phyloP scores from a whole-genome alignment of 2,113 vertebrate species.

The Epinephelus fuscoguttatus region DNA sequence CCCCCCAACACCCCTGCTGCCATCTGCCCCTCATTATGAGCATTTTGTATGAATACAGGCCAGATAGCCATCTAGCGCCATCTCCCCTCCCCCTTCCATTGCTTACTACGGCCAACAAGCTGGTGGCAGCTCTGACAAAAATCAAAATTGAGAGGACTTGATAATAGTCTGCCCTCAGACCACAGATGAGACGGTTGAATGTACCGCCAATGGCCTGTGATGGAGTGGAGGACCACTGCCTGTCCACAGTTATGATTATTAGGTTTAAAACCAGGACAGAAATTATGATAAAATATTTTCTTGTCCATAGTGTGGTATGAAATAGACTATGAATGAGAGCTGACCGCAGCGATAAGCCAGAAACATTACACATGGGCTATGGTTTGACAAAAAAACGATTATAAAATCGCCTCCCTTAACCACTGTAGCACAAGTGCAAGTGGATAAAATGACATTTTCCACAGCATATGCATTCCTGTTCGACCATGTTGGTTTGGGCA shows the following conservation, averaged over 20 bases:
- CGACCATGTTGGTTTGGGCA: constrained; percentile 78
- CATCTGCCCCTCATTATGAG: constrained; percentile 79
- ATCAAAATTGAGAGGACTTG: constrained; percentile 13
- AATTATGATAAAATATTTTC: constrained; percentile 59
- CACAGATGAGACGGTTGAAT: constrained; percentile 4
- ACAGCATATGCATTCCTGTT: constrained; percentile 72
- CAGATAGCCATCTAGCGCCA: constrained; percentile 47
- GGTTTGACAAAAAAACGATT: constrained; percentile 55
- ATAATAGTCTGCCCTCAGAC: constrained; percentile 33
- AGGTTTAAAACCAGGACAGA: constrained; percentile 52
- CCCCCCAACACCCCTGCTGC: constrained; percentile 11
- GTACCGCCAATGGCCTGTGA: constrained; percentile 3
- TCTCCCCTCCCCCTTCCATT: constrained; percentile 10
- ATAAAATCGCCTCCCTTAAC: constrained; percentile 48
- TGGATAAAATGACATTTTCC: constrained; percentile 75
- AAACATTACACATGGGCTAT: constrained; percentile 60
- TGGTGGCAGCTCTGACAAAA: constrained; percentile 35
- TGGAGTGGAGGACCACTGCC: constrained; percentile 42
- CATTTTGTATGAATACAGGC: constrained; percentile 66
- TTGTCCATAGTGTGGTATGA: constrained; percentile 44
- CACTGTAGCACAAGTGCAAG: constrained; percentile 49
- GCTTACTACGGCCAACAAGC: constrained; percentile 8
- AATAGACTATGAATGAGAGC: constrained; percentile 39
- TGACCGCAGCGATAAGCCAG: constrained; percentile 66
- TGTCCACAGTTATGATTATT: constrained; percentile 52